Evolutionary conservation across 2,888 invertebrate genomes (phyloP).

Genomic region (Lasioglossum lativentre): DNA sequence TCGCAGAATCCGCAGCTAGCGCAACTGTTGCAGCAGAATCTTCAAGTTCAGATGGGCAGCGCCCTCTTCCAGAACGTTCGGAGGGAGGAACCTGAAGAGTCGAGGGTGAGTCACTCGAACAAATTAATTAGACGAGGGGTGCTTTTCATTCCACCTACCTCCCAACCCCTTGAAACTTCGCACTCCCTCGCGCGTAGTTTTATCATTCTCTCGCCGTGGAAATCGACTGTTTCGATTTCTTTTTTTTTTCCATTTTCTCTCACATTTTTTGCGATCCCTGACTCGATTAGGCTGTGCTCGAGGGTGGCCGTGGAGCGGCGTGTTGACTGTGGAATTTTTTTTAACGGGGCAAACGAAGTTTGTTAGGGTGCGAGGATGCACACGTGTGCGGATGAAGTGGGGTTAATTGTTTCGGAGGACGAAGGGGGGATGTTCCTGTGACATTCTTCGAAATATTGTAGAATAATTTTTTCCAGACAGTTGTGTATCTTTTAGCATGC

Average conservation of each 20-base stretch:
- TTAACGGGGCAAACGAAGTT: not conserved
- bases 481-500: too few species aligned
- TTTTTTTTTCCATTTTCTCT: not conserved
- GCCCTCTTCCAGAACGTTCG: slow-evolving; percentile 78
- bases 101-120: slow-evolving; percentile 78
- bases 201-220: slow-evolving; percentile 29
- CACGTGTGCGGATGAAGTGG: not conserved
- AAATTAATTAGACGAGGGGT: slow-evolving; percentile 61
- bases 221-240: slow-evolving; percentile 43
- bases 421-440: not conserved
- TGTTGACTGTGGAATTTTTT: not conserved
- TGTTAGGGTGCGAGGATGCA: not conserved
- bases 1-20: slow-evolving; percentile 82
- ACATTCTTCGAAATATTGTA: too few species aligned
- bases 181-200: not conserved
- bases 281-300: not conserved
- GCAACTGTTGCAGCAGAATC: slow-evolving; percentile 82
- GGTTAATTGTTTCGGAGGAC: not conserved
- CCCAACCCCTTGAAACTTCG: not conserved
- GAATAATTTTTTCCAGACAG: too few species aligned
- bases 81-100: slow-evolving; percentile 80
- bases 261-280: not conserved
- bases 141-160: slow-evolving; percentile 38
- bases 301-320: not conserved
- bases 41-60: slow-evolving; percentile 82